These are phyloP conservation scores for Petroica traversi DNA, from an alignment of 2,113 vertebrate genomes.

Conservation along the genomic window DNA sequence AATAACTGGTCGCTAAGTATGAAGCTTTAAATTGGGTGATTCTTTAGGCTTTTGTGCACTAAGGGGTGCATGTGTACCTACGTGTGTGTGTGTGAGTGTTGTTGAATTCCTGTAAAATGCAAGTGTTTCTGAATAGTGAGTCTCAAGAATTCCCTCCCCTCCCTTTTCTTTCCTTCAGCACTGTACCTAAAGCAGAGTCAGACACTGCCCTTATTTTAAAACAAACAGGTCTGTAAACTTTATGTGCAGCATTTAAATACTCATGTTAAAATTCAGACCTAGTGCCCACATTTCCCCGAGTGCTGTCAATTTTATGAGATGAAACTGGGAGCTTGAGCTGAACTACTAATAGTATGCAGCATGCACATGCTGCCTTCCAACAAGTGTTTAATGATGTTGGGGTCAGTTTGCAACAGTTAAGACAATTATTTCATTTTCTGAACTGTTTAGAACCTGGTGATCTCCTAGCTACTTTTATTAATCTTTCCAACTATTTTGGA, in stretches of 20 bases:
- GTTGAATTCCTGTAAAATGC: slow-evolving; percentile 34
- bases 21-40: slow-evolving; percentile 4
- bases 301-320: slow-evolving; percentile 76
- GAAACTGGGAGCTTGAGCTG: slow-evolving; percentile 69
- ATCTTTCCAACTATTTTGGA: slow-evolving; percentile 37
- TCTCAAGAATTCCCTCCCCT: slow-evolving; percentile 14
- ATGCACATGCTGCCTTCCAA: slow-evolving; percentile 56
- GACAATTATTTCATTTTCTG: slow-evolving; percentile 52
- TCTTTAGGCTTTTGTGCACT: slow-evolving; percentile 29
- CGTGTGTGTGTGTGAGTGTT: neutral
- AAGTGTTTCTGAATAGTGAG: slow-evolving; percentile 56
- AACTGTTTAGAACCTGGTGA: slow-evolving; percentile 18
- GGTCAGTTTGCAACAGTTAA: slow-evolving; percentile 57
- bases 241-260: slow-evolving; percentile 76
- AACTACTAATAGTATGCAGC: slow-evolving; percentile 56
- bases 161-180: slow-evolving; percentile 36
- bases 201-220: slow-evolving; percentile 72
- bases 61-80: neutral
- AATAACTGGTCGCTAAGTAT: slow-evolving; percentile 57
- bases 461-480: slow-evolving; percentile 30
- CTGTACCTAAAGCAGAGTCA: slow-evolving; percentile 64
- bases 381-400: slow-evolving; percentile 54
- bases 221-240: slow-evolving; percentile 75
- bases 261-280: slow-evolving; percentile 76
- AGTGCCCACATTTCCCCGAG: slow-evolving; percentile 67